These are phyloP conservation scores for Phenacoccus solenopsis DNA, from an alignment of 1,140 invertebrate species.

Conservation along the genomic window DNA sequence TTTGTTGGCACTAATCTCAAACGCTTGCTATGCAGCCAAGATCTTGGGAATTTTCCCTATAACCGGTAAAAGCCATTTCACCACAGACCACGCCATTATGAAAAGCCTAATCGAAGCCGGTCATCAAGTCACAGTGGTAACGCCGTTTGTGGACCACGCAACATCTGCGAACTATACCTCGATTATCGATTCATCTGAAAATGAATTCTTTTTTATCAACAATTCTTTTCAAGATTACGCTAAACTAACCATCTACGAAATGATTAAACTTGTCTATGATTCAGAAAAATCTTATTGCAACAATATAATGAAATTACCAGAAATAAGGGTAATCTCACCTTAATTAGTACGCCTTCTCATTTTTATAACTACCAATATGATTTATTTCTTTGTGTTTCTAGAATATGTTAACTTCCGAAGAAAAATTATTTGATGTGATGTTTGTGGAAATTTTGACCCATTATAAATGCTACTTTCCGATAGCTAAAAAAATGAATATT, in stretches of 20 bases:
- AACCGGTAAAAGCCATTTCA: neutral
- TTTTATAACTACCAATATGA: no score
- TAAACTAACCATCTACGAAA: no score
- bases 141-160: neutral
- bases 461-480: neutral
- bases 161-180: no score
- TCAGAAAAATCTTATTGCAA: no score
- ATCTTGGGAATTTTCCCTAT: neutral
- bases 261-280: no score
- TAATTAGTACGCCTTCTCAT: no score
- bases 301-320: no score
- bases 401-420: neutral
- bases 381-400: no score
- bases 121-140: neutral
- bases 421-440: neutral
- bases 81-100: neutral
- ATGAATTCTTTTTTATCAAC: no score
- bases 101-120: neutral
- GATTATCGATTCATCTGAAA: no score
- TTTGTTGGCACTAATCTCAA: neutral
- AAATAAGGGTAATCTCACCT: no score
- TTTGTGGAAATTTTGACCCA: neutral
- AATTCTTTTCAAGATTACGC: no score
- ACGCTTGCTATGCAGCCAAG: neutral
- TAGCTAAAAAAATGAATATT: neutral